Evolutionary conservation across 2,797 vertebrate genomes (phyloP), one percentile per base, ranked within the genome.

Genomic region (Cryptoblepharus egeriae): DNA sequence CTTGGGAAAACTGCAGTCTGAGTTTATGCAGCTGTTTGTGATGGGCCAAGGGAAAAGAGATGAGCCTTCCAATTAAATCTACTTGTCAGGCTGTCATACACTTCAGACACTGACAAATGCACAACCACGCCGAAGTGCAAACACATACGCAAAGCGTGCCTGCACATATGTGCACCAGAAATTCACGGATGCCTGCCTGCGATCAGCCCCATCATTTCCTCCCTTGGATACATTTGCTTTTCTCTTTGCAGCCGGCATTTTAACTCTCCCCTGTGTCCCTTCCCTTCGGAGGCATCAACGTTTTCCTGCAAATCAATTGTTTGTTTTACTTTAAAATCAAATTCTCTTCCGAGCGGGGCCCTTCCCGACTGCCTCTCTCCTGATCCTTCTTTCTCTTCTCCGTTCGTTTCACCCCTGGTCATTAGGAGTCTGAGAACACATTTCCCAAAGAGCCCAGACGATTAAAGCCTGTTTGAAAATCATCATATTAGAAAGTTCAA

Each of bases 401-500:
- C 13, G n/a, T 28, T 18, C 10, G 13, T 16, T 61, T 37, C 85
- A 88, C 90, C 88, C 81, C 87, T 87, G 75, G 90, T 94, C 91
- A 90, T 95, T 91, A 91, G 86, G 78, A 91, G 88, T 91, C 92
- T 85, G 88, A 86, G 90, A 87, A 82, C 71, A 18, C 87, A 86
- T 84, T 57, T 77, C 85, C 88, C 87, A 88, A 91, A 80, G 86
- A 73, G 32, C 88, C 20, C 22, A 60, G 75, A 1, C 18, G 90
- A 90, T 92, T 93, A 91, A 86, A 90, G 80, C 91, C 75, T 83
- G 90, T 93, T 91, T 91, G 85, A 94, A 93, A 94, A 90, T 88
- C 87, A 84, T 81, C 84, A 89, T 90, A 92, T 90, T 87, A 90
- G 84, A 92, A 89, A 90, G 88, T 91, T 87, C 89, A 65, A 75